Conservation (phyloP, 2,113 vertebrate species). For the Neogobius melanostomus region DNA sequence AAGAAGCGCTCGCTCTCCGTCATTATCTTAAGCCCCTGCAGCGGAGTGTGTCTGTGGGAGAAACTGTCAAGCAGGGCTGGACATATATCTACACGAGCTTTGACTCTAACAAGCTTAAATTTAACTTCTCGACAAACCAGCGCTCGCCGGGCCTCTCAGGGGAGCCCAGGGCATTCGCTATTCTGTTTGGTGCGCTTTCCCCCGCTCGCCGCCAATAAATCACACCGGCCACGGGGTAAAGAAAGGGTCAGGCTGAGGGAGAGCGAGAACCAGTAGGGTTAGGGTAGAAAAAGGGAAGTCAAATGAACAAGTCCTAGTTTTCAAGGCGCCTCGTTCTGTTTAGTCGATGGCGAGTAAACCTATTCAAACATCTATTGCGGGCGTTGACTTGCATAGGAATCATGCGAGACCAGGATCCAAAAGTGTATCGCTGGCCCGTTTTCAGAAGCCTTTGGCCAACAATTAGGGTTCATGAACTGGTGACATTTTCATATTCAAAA, state of each 20-base stretch:
- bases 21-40: neutral
- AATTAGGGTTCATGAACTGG: no score
- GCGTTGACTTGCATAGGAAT: no score
- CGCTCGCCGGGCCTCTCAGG: conserved; percentile 27
- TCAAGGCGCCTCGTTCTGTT: no score
- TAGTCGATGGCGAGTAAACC: no score
- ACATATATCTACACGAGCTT: conserved; percentile 19
- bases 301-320: no score
- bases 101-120: conserved; percentile 49
- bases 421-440: no score
- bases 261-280: conserved; percentile 21
- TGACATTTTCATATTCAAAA: no score
- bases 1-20: neutral
- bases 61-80: conserved; percentile 14
- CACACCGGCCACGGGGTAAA: conserved; percentile 45
- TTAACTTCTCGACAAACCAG: conserved; percentile 33
- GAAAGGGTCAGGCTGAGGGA: conserved; percentile 26
- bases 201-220: conserved; percentile 11
- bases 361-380: no score
- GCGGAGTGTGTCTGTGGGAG: conserved; percentile 21
- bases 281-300: no score
- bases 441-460: no score
- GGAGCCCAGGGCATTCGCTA: conserved; percentile 41
- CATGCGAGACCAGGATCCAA: no score
- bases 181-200: conserved; percentile 61